Conservation (phyloP, 2,797 vertebrate species). For the Podargus strigoides region DNA sequence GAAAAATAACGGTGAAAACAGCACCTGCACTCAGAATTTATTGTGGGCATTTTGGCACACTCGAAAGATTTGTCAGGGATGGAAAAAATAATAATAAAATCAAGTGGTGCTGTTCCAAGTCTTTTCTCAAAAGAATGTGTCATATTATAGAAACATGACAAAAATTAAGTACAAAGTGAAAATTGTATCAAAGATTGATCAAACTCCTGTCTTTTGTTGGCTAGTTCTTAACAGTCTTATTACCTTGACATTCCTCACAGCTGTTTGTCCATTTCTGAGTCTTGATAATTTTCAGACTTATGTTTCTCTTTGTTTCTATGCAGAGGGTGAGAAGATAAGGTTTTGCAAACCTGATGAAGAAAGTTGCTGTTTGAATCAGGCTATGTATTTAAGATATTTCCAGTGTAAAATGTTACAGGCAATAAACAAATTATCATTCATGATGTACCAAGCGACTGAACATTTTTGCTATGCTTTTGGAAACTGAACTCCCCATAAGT, state of each 20-base stretch:
- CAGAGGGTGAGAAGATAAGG: not conserved
- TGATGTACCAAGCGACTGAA: not conserved
- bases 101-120: not conserved
- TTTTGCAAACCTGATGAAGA: not conserved
- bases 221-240: not conserved
- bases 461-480: not conserved
- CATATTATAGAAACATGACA: not conserved
- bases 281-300: not conserved
- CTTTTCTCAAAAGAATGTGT: not conserved
- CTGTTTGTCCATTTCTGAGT: not conserved
- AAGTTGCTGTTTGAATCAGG: not conserved
- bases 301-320: not conserved
- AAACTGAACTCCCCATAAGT: not conserved
- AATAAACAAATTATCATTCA: not conserved
- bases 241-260: not conserved
- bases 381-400: not conserved
- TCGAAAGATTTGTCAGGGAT: fast-evolving
- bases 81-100: not conserved
- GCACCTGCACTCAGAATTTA: fast-evolving
- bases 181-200: not conserved
- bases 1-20: fast-evolving
- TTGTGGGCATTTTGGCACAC: fast-evolving
- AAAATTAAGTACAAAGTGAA: not conserved
- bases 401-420: not conserved
- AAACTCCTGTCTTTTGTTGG: not conserved